phyloP scores from a whole-genome alignment of 2,113 vertebrate genomes.

The Eubucco bourcierii region DNA sequence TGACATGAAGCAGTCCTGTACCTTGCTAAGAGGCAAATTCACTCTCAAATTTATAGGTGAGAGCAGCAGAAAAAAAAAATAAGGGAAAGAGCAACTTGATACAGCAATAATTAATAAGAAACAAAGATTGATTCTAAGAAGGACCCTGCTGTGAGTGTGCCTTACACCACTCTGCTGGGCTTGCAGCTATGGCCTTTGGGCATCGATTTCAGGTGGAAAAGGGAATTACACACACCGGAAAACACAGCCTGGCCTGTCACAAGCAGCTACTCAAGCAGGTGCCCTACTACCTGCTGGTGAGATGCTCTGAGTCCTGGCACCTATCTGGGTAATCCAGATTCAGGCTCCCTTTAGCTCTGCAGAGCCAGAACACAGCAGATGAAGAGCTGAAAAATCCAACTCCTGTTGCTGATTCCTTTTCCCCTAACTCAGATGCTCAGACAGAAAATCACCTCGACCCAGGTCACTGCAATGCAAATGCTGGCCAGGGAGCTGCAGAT shows the following conservation, averaged over 20 bases:
- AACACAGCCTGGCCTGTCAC: neutral
- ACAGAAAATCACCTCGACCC: neutral
- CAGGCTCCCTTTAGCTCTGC: neutral
- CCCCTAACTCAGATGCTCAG: neutral
- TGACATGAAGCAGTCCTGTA: neutral
- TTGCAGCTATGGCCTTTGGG: neutral
- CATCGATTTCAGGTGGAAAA: neutral
- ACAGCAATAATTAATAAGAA: neutral
- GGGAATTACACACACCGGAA: neutral
- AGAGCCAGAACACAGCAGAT: neutral
- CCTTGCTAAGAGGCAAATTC: neutral
- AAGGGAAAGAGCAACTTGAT: neutral
- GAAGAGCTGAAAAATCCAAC: neutral
- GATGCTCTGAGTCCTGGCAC: neutral
- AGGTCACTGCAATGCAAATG: neutral
- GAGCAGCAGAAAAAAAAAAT: neutral
- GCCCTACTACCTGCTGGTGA: neutral
- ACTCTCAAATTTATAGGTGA: neutral
- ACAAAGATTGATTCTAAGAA: neutral
- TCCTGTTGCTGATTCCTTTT: neutral
- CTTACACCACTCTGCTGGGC: neutral
- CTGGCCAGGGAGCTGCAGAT: neutral
- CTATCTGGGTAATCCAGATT: neutral
- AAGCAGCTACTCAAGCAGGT: neutral
- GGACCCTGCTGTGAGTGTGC: neutral